Base-by-base conservation (phyloP, 2,888 invertebrate species). In the Augochlorella aurata region DNA sequence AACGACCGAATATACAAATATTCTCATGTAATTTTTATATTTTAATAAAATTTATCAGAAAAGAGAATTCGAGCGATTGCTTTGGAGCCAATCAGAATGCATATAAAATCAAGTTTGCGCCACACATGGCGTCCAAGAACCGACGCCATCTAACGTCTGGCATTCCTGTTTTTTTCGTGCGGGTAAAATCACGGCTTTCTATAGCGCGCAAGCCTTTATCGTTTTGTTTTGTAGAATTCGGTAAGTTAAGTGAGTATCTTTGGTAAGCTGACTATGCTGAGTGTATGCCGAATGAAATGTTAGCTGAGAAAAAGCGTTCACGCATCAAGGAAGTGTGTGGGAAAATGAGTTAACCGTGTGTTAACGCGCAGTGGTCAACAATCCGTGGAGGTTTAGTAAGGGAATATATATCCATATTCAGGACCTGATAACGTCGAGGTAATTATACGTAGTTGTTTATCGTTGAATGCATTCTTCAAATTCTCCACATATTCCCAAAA, bases 141-240 rank as follows among this genome's bases (percentile, higher is more conserved):
- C 93, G 93, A 93, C 93, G 93, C 93, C 93, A 93, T 93, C 93
- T 93, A 93, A 93, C 93, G 91, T 90, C 90, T 90, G 90, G 93
- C 91, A 93, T 91, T 92, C 92, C 90, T 91, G 92, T 90, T 90
- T 91, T 91, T 89, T 91, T 90, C 90, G 86, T 90, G 90, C 87
- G 85, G 88, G 89, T 87, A 90, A 91, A 86, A 85, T 87, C 88
- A 91, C 87, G 88, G 87, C 88, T 88, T 89, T 87, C 88, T 82
- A 79, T 85, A 86, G 85, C 89, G 87, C 90, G 88, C 82, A 89
- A 83, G 84, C 85, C 83, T 87, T 87, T 88, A 82, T 79, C 82
- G 78, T 86, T 85, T 88, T 88, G 85, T 88, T 88, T 81, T 82
- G 85, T 79, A 80, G 65, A 82, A 76, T 84, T 83, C 71, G 66